Evolutionary conservation across 2,888 invertebrate genomes (phyloP).

Genomic region (Pimpla rufipes): DNA sequence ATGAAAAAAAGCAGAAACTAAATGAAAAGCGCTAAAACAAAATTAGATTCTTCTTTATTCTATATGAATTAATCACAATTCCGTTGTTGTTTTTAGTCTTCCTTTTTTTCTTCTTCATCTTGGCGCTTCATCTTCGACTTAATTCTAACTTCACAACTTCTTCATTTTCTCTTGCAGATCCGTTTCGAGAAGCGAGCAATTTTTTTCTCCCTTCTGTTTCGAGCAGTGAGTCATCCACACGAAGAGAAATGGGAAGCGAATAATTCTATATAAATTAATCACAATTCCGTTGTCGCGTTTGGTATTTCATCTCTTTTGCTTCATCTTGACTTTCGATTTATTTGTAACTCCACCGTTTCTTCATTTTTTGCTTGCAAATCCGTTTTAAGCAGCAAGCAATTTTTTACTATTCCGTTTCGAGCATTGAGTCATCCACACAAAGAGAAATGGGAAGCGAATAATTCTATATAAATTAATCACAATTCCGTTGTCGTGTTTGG

Average conservation of each 20-base stretch:
- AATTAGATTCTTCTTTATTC: neutral
- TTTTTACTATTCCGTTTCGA: neutral
- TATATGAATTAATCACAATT: too few relatives aligned
- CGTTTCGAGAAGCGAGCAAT: too few relatives aligned
- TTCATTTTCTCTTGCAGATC: neutral
- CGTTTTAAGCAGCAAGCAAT: too few relatives aligned
- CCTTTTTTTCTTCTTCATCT: neutral
- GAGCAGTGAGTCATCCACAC: neutral
- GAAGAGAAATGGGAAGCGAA: too few relatives aligned
- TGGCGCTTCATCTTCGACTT: neutral
- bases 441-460: too few relatives aligned
- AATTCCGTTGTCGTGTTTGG: too few relatives aligned
- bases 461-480: too few relatives aligned
- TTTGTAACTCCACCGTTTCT: neutral
- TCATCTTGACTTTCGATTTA: neutral
- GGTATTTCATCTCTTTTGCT: neutral
- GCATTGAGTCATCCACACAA: neutral
- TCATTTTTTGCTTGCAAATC: neutral
- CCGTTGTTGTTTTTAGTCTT: too few relatives aligned
- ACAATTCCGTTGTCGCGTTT: too few relatives aligned
- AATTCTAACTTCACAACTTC: neutral
- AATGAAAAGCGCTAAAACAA: neutral
- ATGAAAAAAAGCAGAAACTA: neutral
- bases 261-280: too few relatives aligned
- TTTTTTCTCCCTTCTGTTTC: neutral